Base-by-base conservation (phyloP, 2,888 invertebrate species). In the Rapana venosa region DNA sequence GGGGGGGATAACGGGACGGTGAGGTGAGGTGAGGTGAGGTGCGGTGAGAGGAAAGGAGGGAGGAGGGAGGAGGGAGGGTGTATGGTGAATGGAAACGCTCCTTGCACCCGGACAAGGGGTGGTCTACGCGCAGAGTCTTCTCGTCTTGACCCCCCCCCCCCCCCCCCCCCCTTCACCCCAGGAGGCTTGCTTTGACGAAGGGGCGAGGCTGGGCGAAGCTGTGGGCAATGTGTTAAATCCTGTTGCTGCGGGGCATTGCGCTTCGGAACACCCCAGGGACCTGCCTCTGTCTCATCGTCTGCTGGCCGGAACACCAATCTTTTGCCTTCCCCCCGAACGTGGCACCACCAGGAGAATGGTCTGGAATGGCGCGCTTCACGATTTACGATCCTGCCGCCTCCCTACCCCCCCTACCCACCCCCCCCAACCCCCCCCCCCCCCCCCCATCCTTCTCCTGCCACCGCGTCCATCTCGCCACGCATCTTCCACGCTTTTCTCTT, bases 181-280 rank as follows among this genome's bases (percentile, higher is more conserved):
- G 30, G 84, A 26, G 58, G 58, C 56, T 30, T 4, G 58, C 15
- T 58, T 58, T 84, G 84, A 84, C 84, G 47, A 26, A 84, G 30
- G 58, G 58, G 56, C 84, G 8, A 58, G 84, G 84, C 30, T 56
- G 84, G 84, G 15, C 17, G 58, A 58, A 30, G 30, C 56, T 84
- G 84, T 84, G 58, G 30, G 84, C 84, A 58, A 84, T 84, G 58
- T 84, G 84, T 84, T 84, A 84, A 84, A 84, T 20, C 84, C 58
- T 58, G 56, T 47, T 47, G 84, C 58, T 84, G 26, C 30, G 47
- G 36, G 47, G 83, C 17, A 26, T n/a, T 79, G 32, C 17, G 32
- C 11, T 79, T 35, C 79, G 35, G 2, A 1, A 22, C 36, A 22
- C 83, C 26, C 47, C 17, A 15, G 83, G 47, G 83, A 83, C 13